Evolutionary conservation across 2,113 vertebrate genomes (phyloP), one percentile per base, ranked within the genome.

Genomic region (Alectura lathami): DNA sequence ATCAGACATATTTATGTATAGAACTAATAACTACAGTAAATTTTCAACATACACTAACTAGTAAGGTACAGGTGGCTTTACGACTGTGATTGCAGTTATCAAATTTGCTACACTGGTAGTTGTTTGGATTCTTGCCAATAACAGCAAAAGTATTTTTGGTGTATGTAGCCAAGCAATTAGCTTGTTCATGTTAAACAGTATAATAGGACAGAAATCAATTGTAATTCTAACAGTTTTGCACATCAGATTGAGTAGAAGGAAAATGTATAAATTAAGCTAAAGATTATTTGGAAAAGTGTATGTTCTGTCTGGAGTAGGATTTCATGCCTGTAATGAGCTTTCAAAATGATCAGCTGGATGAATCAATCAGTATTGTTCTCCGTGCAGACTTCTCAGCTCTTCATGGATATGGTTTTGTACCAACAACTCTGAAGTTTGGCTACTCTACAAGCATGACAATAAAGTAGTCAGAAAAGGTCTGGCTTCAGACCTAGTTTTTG

Each of bases 261-360:
- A 85, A 93, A 87, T 60, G 64, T 94, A 89, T 91, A 93, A 91
- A 92, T 92, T 86, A 91, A 88, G 30, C 47, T 96, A 67, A 95
- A 92, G 48, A 94, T 83, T 23, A 26, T 48, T 89, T 60, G 83
- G 89, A 77, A 88, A 94, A 89, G 89, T n/a, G 24, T 75, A 23
- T 8, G 3, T 93, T 53, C 72, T 81, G 57, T 89, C 87, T 94
- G 69, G 81, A 91, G n/a, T 27, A 77, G 62, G 22, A 47, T 89
- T 96, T 91, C 79, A 38, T 90, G 50, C 54, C 50, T 15, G 2
- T 17, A 67, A 40, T 15, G 29, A 91, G 22, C 45, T 88, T 92
- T 76, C 60, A 83, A 75, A 93, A 66, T 47, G 56, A 29, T 50
- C 13, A 48, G 9, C 14, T 64, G 72, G 85, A 40, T 2, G 2